Evolutionary conservation across 2,888 invertebrate species (phyloP).

Genomic region (Gandaritis pyraliata): DNA sequence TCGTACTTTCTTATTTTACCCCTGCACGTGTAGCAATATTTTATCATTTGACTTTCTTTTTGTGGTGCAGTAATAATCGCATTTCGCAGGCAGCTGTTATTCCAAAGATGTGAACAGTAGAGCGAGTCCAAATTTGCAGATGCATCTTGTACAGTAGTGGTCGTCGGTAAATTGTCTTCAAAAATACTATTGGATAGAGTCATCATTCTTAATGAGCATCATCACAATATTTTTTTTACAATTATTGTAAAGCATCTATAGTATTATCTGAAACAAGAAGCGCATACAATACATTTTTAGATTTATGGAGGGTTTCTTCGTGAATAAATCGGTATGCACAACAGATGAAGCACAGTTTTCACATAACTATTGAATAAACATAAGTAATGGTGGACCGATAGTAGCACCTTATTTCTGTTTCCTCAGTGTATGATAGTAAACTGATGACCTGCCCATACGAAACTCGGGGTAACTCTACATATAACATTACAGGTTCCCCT

Average conservation of each 20-base stretch:
- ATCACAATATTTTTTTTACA: constrained; percentile 32
- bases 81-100: constrained; percentile 66
- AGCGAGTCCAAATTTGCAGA: constrained; percentile 69
- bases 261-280: constrained; percentile 27
- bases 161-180: constrained; percentile 54
- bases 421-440: not conserved
- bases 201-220: constrained; percentile 55
- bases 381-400: not conserved
- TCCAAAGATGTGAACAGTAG: constrained; percentile 76
- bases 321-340: no score
- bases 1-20: constrained; percentile 80
- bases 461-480: not conserved
- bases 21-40: constrained; percentile 73
- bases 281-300: no score
- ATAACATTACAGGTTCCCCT: constrained; percentile 8
- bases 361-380: not conserved
- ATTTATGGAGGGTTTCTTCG: no score
- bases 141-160: constrained; percentile 53
- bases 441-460: not conserved
- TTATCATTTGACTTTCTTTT: constrained; percentile 61
- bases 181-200: constrained; percentile 59
- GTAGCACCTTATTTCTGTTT: not conserved
- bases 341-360: not conserved
- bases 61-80: constrained; percentile 61
- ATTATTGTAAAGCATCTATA: not conserved